Evolutionary conservation across 2,797 vertebrate species (phyloP), one percentile per base, ranked within the genome.

Genomic region (Gastrophryne carolinensis): DNA sequence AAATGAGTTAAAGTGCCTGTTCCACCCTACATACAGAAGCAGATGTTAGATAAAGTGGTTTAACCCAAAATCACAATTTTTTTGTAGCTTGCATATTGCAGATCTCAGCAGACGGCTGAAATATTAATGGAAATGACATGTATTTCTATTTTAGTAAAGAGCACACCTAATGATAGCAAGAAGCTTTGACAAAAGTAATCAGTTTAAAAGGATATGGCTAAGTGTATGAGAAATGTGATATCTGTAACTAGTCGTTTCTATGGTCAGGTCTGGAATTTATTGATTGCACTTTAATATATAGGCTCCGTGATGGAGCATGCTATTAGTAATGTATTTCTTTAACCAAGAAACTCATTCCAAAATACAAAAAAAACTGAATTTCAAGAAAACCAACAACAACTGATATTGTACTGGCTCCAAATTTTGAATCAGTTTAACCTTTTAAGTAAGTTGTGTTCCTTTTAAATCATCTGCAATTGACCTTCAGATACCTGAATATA

Each of bases 161-260:
- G 86, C 85, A 87, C 87, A 92, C 90, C 90, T 91, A 95, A 94
- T 93, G 93, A 95, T 93, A 93, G 92, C 89, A 87, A 89, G 90
- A 92, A 93, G 92, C 91, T 92, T 88, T 94, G 92, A 94, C 91
- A 91, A 92, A 95, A 93, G 91, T 93, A 95, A 98, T 96, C 94
- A 94, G 91, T 96, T 96, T 96, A 94, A 96, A 95, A 95, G 91
- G 90, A 90, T 93, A 89, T 86, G 92, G 89, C 92, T 95, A 93
- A 94, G 90, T 94, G 94, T 95, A 92, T 93, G 90, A 95, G 88
- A 91, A 92, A 96, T 94, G 94, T 93, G 86, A 93, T 92, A 91
- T 92, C 84, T 90, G 91, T 91, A 89, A 91, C 90, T 91, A 92
- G 90, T 86, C 92, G 88, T 92, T 93, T 95, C 91, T 96, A 93